phyloP scores from a whole-genome alignment of 2,888 invertebrate species.

The Biston betularia region DNA sequence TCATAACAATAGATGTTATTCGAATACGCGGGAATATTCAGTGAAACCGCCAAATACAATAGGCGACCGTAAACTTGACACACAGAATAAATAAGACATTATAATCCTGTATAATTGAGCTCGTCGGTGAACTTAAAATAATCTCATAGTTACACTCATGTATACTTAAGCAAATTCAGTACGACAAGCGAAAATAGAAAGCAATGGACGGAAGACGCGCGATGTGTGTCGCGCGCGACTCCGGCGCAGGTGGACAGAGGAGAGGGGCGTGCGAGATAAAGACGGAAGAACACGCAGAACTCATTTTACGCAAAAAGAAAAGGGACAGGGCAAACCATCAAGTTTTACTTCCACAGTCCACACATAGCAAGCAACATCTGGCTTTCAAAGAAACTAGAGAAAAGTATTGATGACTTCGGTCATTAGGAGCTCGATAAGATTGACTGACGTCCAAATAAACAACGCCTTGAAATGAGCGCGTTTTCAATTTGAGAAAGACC shows the following conservation, averaged over 20 bases:
- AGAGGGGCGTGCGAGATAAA: slow-evolving; percentile 65
- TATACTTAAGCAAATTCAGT: slow-evolving; percentile 66
- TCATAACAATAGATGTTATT: slow-evolving; percentile 43
- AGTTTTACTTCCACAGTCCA: slow-evolving; percentile 70
- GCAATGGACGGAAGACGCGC: slow-evolving; percentile 77
- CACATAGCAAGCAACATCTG: slow-evolving; percentile 70
- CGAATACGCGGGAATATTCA: slow-evolving; percentile 49
- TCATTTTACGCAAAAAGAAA: slow-evolving; percentile 66
- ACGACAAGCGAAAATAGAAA: slow-evolving; percentile 83
- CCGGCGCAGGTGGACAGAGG: slow-evolving; percentile 73
- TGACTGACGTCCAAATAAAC: slow-evolving; percentile 50
- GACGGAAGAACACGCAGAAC: slow-evolving; percentile 64
- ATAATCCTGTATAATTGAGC: slow-evolving; percentile 38
- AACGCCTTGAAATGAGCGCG: slow-evolving; percentile 20
- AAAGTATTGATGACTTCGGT: slow-evolving; percentile 66
- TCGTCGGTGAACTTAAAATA: slow-evolving; percentile 50
- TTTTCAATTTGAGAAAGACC: slow-evolving; percentile 31
- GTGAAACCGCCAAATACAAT: slow-evolving; percentile 59
- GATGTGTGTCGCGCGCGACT: slow-evolving; percentile 78
- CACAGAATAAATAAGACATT: slow-evolving; percentile 45
- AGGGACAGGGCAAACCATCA: slow-evolving; percentile 68
- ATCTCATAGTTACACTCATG: slow-evolving; percentile 56
- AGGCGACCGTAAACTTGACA: slow-evolving; percentile 65
- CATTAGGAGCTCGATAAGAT: slow-evolving; percentile 66
- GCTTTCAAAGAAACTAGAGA: slow-evolving; percentile 76